Evolutionary conservation across 1,140 invertebrate genomes (phyloP), one percentile per base, ranked within the genome.

Genomic region (Papilio glaucus): DNA sequence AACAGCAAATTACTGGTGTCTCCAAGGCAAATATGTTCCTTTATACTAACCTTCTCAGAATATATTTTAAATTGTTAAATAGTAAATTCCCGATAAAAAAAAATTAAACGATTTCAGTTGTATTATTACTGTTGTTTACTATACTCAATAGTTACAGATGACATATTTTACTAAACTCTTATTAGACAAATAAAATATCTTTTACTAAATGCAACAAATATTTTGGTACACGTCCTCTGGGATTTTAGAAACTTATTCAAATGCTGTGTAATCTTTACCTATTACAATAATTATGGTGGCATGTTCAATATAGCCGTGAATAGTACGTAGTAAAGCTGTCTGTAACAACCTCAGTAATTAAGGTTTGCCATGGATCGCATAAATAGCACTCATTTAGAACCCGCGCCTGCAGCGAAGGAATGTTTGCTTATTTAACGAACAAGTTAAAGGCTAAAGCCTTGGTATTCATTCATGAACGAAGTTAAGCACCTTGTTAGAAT

Each of bases 401-500:
- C 63, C 53, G 45, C 53, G 29, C 68, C 41, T 71, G 29, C 38
- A 61, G 72, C 72, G 49, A 76, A 79, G 74, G 71, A 75, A 79
- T 72, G 74, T 81, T 80, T 76, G 74, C 78, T 78, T 82, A 75
- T 82, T 84, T 83, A 86, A 84, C 77, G 82, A 83, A 82, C 79
- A 75, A 80, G 82, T 75, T 82, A 76, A 84, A 80, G 71, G 77
- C 70, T 79, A 85, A 85, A 68, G 74, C 79, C 74, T 72, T 77
- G 71, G 75, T 77, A 78, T 81, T 80, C 78, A 82, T 76, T 79
- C 81, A 69, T 85, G 82, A 85, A 87, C 80, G 79, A 67, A 75
- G 77, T 75, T 71, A 65, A 86, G 84, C 67, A 80, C 81, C 85
- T 84, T 89, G 84, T 89, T 87, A 89, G 79, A 72, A 76, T 71